Percentiles rank a stretch among this genome's conserved stretches.
Evolutionary conservation across 2,888 invertebrate genomes (phyloP).

Genomic region (Cryptosula pallasiana): DNA sequence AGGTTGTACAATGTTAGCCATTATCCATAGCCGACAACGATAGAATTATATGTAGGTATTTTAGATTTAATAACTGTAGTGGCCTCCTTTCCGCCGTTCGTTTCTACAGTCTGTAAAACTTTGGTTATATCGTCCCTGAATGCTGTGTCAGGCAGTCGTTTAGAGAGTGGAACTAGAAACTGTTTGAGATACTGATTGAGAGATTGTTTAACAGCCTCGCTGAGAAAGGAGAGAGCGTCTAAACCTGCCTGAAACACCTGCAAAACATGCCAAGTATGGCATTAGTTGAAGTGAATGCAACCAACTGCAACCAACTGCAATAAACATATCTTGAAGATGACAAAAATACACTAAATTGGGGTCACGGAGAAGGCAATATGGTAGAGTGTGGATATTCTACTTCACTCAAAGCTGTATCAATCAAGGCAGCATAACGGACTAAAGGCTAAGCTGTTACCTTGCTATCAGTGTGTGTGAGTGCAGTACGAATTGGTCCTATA

Average conservation of each 20-base stretch:
- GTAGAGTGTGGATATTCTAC: too few relatives aligned
- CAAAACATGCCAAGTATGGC: too few relatives aligned
- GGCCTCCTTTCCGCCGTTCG: slow-evolving; percentile 49
- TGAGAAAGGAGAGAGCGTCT: slow-evolving; percentile 42
- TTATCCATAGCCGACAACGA: neutral
- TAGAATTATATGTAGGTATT: slow-evolving; percentile 47
- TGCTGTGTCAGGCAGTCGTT: slow-evolving; percentile 45
- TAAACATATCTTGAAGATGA: too few relatives aligned
- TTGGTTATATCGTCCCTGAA: slow-evolving; percentile 43
- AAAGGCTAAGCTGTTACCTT: too few relatives aligned
- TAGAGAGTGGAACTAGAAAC: slow-evolving; percentile 43
- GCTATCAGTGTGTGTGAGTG: slow-evolving; percentile 36
- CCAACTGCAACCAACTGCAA: too few relatives aligned
- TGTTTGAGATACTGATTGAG: slow-evolving; percentile 48
- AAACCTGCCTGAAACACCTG: slow-evolving; percentile 44
- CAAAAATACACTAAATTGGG: too few relatives aligned
- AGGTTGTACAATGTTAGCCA: too few relatives aligned
- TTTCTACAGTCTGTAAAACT: slow-evolving; percentile 42
- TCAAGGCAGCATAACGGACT: too few relatives aligned
- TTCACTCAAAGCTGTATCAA: too few relatives aligned
- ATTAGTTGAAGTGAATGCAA: too few relatives aligned
- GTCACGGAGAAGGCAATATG: too few relatives aligned
- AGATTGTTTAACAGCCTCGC: slow-evolving; percentile 42
- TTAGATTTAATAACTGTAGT: slow-evolving; percentile 47
- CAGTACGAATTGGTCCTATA: slow-evolving; percentile 40